Evolutionary conservation across 2,113 vertebrate genomes (phyloP).

Genomic region (Anguilla japonica): DNA sequence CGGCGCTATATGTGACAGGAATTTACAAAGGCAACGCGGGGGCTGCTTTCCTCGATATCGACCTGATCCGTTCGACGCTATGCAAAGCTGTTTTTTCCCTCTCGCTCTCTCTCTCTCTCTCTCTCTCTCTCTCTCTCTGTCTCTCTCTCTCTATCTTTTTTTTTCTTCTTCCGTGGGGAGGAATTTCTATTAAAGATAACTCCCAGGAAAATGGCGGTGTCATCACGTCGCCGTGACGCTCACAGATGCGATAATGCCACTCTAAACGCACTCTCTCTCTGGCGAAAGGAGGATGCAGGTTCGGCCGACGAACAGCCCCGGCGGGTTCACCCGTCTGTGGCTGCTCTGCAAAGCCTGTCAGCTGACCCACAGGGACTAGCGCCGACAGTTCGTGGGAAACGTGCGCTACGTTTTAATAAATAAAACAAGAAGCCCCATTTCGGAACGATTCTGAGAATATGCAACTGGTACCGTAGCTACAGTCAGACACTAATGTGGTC

Average conservation of each 20-base stretch:
- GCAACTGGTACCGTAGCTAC: background rate
- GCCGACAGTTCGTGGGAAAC: background rate
- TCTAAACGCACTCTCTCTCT: background rate
- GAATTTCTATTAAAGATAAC: too few species aligned
- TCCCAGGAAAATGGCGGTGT: background rate
- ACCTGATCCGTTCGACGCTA: background rate
- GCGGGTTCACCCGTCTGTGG: background rate
- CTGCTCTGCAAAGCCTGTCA: background rate
- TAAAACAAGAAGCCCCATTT: background rate
- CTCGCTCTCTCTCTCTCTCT: too few species aligned
- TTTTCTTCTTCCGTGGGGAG: background rate
- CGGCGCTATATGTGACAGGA: background rate
- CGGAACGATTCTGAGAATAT: background rate
- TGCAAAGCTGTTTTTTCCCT: background rate
- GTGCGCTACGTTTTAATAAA: background rate
- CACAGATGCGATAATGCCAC: background rate
- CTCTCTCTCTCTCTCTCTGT: too few species aligned
- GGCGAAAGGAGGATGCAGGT: background rate
- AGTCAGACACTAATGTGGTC: background rate
- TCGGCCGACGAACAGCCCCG: background rate
- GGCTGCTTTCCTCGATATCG: background rate
- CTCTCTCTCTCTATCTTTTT: background rate
- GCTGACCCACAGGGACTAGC: background rate
- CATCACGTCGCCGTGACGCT: too few species aligned
- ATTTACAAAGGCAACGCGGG: background rate